Conservation (phyloP, 1,140 invertebrate genomes). For the Zaprionus camerounensis region DNA sequence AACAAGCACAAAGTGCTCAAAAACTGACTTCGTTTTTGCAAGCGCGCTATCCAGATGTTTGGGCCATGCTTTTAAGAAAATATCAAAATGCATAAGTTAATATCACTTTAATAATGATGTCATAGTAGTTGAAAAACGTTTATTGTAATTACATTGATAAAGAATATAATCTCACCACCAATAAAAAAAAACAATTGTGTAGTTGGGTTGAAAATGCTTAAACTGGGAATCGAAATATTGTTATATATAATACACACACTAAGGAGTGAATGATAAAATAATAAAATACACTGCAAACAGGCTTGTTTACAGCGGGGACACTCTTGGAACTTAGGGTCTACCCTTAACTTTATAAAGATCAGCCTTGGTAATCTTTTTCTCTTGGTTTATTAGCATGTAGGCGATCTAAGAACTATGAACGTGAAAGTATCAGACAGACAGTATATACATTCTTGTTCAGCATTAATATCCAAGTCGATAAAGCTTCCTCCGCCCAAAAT, state of each 20-base stretch:
- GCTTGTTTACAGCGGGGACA: background rate
- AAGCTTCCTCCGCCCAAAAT: no score
- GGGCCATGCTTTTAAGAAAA: constrained; percentile 85
- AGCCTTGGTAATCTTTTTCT: no score
- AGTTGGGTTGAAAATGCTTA: background rate
- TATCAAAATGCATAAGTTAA: constrained; percentile 76
- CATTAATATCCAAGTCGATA: no score
- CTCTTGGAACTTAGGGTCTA: background rate
- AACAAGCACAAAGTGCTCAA: constrained; percentile 85
- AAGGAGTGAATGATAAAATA: background rate
- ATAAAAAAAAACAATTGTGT: background rate
- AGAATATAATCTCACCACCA: background rate
- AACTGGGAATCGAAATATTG: background rate
- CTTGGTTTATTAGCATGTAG: no score
- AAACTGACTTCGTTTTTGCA: constrained; percentile 85
- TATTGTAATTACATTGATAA: constrained; percentile 2
- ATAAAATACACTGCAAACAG: background rate
- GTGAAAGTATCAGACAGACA: no score
- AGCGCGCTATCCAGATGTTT: constrained; percentile 85
- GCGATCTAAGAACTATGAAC: no score
- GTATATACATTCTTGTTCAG: no score
- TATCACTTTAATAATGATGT: constrained; percentile 9
- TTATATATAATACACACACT: background rate
- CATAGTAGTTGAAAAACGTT: constrained; percentile 4
- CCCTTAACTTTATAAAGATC: background rate